Conservation (phyloP, 2,797 vertebrate genomes). For the Sphaeramia orbicularis region DNA sequence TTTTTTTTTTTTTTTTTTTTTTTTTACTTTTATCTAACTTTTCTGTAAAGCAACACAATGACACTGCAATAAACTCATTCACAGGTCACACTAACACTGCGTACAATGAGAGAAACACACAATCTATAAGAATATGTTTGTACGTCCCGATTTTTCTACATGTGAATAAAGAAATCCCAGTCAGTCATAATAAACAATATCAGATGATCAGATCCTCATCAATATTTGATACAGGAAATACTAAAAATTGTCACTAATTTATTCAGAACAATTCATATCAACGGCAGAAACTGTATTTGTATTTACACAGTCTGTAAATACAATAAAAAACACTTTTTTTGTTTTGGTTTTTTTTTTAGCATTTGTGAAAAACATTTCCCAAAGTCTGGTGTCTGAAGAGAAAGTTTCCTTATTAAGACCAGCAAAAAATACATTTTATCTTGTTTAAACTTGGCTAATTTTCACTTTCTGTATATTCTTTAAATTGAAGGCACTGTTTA, state of each 20-base stretch:
- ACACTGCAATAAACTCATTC: conserved; percentile 23
- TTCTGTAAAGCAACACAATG: conserved; percentile 32
- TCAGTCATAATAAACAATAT: conserved; percentile 23
- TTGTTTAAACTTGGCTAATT: conserved; percentile 13
- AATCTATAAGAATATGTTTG: background rate
- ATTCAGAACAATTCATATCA: conserved; percentile 20
- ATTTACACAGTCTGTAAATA: background rate
- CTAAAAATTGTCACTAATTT: conserved; percentile 1
- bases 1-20: conserved; percentile 12
- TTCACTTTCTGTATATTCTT: background rate
- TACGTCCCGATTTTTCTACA: background rate
- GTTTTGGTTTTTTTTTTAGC: conserved; percentile 5
- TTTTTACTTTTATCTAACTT: conserved; percentile 65
- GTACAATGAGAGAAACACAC: background rate
- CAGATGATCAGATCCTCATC: conserved; percentile 13
- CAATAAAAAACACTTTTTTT: background rate
- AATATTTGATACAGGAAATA: conserved; percentile 37
- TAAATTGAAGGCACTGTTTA: conserved; percentile 15
- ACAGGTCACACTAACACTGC: conserved; percentile 21
- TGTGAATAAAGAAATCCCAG: background rate
- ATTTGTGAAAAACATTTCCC: conserved; percentile 10
- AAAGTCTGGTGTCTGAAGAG: conserved; percentile 11
- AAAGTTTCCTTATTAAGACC: conserved; percentile 24
- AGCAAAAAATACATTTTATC: background rate
- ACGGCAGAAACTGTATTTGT: background rate